phyloP scores from a whole-genome alignment of 2,797 vertebrate genomes.

The Alcedo atthis region DNA sequence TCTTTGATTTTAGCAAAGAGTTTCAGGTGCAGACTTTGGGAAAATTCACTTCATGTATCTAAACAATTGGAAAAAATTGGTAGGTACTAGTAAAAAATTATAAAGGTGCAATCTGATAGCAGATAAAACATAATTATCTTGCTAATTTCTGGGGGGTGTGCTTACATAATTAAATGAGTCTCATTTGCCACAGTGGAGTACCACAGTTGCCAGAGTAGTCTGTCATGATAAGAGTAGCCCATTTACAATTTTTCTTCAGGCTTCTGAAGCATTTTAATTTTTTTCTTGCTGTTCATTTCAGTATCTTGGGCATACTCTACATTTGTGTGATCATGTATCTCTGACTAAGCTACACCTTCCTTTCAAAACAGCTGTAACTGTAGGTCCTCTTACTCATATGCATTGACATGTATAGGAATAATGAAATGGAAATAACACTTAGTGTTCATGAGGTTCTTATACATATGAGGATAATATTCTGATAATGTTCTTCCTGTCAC shows the following conservation, averaged over 20 bases:
- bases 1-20: slow-evolving; percentile 93
- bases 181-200: not conserved
- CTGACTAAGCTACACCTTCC: not conserved
- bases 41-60: slow-evolving; percentile 91
- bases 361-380: not conserved
- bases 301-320: not conserved
- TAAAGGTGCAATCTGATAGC: not conserved
- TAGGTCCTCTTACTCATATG: not conserved
- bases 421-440: not conserved
- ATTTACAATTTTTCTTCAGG: not conserved
- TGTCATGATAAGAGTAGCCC: not conserved
- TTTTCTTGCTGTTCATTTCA: not conserved
- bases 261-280: not conserved
- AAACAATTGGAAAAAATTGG: slow-evolving; percentile 98
- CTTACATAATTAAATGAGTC: not conserved
- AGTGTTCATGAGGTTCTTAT: not conserved
- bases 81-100: slow-evolving; percentile 64
- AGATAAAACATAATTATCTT: not conserved
- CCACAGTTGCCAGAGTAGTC: not conserved
- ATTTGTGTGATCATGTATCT: not conserved
- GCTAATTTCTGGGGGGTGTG: not conserved
- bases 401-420: not conserved
- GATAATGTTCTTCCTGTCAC: not conserved
- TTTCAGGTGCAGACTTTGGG: slow-evolving; percentile 95
- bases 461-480: not conserved